phyloP scores from a whole-genome alignment of 1,140 invertebrate species.

The Xylocopa sonorina region DNA sequence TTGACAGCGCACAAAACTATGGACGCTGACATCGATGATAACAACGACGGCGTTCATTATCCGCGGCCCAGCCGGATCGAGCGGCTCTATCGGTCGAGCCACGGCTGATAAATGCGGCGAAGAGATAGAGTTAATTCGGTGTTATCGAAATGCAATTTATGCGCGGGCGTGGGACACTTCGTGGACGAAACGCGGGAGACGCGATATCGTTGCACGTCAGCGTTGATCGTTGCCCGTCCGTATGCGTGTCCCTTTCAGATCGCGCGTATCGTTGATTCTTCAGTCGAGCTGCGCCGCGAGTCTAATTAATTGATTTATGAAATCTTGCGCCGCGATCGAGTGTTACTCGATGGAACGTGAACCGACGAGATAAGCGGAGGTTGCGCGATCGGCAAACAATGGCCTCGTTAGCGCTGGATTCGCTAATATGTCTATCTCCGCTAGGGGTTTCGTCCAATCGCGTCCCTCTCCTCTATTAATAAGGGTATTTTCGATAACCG shows the following conservation, averaged over 20 bases:
- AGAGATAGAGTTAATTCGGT: conserved; percentile 68
- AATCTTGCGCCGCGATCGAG: conserved; percentile 10
- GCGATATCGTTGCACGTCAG: conserved; percentile 61
- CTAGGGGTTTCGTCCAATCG: background rate
- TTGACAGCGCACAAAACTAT: conserved; percentile 59
- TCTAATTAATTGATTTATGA: conserved; percentile 41
- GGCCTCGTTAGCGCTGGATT: background rate
- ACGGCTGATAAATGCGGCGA: conserved; percentile 61
- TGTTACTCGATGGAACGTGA: conserved; percentile 9
- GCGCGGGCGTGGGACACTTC: conserved; percentile 38
- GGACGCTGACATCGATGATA: conserved; percentile 56
- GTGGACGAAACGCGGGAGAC: conserved; percentile 10
- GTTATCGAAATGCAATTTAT: conserved; percentile 70
- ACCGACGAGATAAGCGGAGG: conserved; percentile 10
- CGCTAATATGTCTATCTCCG: background rate
- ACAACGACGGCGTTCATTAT: conserved; percentile 65
- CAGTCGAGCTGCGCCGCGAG: background rate
- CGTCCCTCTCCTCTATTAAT: background rate
- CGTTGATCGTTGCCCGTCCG: background rate
- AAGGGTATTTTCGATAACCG: background rate
- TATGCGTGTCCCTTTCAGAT: conserved; percentile 44
- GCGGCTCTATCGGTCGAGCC: conserved; percentile 53
- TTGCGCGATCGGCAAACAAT: background rate
- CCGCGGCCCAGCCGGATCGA: conserved; percentile 54
- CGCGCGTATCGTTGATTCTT: conserved; percentile 43